Evolutionary conservation across 2,113 vertebrate genomes (phyloP), one percentile per base, ranked within the genome.

Genomic region (Callopanchax toddi): DNA sequence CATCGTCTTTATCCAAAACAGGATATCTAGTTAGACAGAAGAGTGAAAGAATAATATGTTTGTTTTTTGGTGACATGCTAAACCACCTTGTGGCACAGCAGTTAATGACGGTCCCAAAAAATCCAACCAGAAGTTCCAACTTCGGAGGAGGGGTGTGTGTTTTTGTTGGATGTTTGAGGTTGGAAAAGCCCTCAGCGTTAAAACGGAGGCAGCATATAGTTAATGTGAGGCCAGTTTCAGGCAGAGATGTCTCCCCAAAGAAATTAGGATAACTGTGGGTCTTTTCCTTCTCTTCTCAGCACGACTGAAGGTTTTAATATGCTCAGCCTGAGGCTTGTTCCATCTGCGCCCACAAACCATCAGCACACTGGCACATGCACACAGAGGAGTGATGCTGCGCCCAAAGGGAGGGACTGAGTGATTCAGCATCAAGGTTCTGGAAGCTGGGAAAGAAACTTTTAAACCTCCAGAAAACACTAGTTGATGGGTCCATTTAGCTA

Each of bases 321-420:
- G 32, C 66, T 16, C 53, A 1, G 65, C 89, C 86, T 60, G 64
- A 6, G 82, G 86, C 81, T 60, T 80, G 84, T 87, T 87, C 89
- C 87, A 76, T 84, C 57, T 68, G 46, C 74, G 57, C 68, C 49
- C 18, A 17, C 50, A 67, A 39, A 54, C 66, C 29, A 68, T 69
- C 62, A 67, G 44, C 66, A 51, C 58, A 40, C 64, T 58, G 21
- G 67, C 43, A 49, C 34, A 63, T 16, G 37, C 10, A 42, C 60
- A 25, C 58, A 53, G 15, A 3, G 55, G 3, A 34, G 29, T 43
- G 53, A 54, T 4, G 60, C 57, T 42, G 37, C 49, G 60, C 60
- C 46, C 36, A 63, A 60, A 60, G 52, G 60, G 55, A 45, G 43
- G 50, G 16, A 11, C 26, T 16, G 34, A 11, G 67, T 57, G 61